Evolutionary conservation across 2,797 vertebrate genomes (phyloP).

Genomic region (Heteromormyrus szaboi): DNA sequence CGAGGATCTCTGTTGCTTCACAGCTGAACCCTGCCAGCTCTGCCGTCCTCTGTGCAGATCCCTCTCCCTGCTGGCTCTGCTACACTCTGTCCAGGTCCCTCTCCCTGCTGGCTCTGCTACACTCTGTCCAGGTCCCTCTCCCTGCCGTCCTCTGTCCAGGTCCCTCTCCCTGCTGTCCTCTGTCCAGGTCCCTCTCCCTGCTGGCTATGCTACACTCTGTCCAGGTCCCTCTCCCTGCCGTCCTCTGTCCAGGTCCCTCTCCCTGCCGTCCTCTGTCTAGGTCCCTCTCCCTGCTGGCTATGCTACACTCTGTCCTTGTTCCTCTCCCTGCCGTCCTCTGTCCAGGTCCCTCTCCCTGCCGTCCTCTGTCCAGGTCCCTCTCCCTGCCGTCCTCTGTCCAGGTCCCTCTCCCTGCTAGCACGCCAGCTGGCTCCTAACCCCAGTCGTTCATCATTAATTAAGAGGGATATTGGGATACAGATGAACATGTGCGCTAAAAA

Average conservation of each 20-base stretch:
- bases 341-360: neutral
- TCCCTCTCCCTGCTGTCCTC: no score
- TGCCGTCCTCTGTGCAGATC: neutral
- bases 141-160: neutral
- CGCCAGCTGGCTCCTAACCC: neutral
- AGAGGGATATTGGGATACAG: neutral
- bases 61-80: neutral
- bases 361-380: neutral
- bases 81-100: neutral
- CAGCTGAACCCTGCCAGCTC: neutral
- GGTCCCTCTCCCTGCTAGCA: neutral
- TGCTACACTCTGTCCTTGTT: neutral
- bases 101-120: neutral
- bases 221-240: neutral
- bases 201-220: fast-evolving
- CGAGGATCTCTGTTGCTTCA: neutral
- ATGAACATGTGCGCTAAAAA: neutral
- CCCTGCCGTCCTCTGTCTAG: no score
- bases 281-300: neutral
- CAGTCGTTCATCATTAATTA: neutral
- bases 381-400: neutral
- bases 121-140: neutral
- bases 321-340: neutral
- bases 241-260: no score
- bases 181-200: neutral